Evolutionary conservation across 1,140 invertebrate species (phyloP).

Genomic region (Drosophila leontia): DNA sequence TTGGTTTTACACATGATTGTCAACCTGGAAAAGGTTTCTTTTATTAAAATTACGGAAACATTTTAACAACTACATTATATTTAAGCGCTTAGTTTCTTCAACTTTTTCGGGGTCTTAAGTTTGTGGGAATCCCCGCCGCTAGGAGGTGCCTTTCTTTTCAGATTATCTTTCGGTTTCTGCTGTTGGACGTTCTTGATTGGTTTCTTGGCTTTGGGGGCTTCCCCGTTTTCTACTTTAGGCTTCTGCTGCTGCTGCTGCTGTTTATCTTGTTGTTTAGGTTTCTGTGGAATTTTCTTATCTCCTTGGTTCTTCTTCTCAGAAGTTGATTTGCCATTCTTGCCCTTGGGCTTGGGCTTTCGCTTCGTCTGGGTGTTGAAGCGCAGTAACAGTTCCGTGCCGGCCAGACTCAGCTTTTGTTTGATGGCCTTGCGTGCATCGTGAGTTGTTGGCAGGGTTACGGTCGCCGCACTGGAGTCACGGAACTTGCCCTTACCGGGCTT

Average conservation of each 20-base stretch:
- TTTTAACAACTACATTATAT: slow-evolving; percentile 27
- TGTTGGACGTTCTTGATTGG: not conserved
- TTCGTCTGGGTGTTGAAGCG: slow-evolving; percentile 65
- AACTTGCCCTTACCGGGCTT: slow-evolving; percentile 68
- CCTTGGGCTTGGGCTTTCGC: slow-evolving; percentile 44
- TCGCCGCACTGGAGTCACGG: slow-evolving; percentile 66
- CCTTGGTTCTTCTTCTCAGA: not conserved
- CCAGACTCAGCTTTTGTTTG: slow-evolving; percentile 59
- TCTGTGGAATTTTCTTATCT: slow-evolving; percentile 32
- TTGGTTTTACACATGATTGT: slow-evolving; percentile 3
- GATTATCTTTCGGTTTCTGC: slow-evolving; percentile 11
- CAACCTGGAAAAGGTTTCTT: not conserved
- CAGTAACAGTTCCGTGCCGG: slow-evolving; percentile 58
- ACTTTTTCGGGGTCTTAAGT: slow-evolving; percentile 30
- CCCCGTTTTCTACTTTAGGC: not conserved
- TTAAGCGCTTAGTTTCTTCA: slow-evolving; percentile 34
- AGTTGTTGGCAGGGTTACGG: slow-evolving; percentile 73
- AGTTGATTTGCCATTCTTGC: slow-evolving; percentile 8
- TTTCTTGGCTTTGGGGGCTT: slow-evolving; percentile 5
- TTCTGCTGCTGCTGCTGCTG: not conserved
- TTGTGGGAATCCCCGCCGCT: not conserved
- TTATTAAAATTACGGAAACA: slow-evolving; percentile 31
- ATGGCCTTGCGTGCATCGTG: slow-evolving; percentile 66
- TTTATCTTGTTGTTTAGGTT: slow-evolving; percentile 15
- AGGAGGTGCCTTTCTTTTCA: slow-evolving; percentile 11